Evolutionary conservation across 2,113 vertebrate genomes (phyloP).

Genomic region (Poecilia latipinna): DNA sequence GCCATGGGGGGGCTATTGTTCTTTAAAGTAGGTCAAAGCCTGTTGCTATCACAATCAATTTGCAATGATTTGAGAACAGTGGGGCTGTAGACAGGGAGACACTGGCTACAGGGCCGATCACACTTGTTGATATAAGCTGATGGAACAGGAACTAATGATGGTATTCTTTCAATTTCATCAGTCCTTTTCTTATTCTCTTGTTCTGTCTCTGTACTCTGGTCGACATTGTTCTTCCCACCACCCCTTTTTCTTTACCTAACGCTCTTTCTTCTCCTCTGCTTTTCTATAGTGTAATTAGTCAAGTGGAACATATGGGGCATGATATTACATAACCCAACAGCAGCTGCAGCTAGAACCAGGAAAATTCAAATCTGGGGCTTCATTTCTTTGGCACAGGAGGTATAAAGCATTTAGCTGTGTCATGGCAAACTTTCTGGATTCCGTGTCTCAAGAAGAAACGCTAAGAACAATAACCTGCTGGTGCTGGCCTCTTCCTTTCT

Average conservation of each 20-base stretch:
- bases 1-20: slow-evolving; percentile 83
- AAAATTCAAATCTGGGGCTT: slow-evolving; percentile 50
- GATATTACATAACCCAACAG: slow-evolving; percentile 77
- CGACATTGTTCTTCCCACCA: slow-evolving; percentile 39
- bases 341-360: slow-evolving; percentile 51
- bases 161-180: slow-evolving; percentile 51
- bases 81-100: slow-evolving; percentile 38
- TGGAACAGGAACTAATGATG: slow-evolving; percentile 70
- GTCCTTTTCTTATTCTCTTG: slow-evolving; percentile 27
- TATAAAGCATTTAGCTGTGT: slow-evolving; percentile 40
- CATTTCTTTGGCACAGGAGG: slow-evolving; percentile 23
- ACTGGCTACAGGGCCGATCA: slow-evolving; percentile 65
- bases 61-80: slow-evolving; percentile 70
- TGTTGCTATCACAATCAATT: slow-evolving; percentile 77
- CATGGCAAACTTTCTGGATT: slow-evolving; percentile 29
- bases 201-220: slow-evolving; percentile 22
- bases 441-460: slow-evolving; percentile 12
- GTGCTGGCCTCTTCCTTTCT: slow-evolving; percentile 41
- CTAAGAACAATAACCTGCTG: slow-evolving; percentile 27
- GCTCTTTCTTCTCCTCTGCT: slow-evolving; percentile 34
- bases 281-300: slow-evolving; percentile 66
- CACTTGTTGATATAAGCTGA: slow-evolving; percentile 72
- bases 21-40: slow-evolving; percentile 85
- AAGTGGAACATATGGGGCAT: slow-evolving; percentile 76
- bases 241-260: slow-evolving; percentile 26